Conservation (phyloP, 2,888 invertebrate genomes). For the Rhogogaster chlorosoma region DNA sequence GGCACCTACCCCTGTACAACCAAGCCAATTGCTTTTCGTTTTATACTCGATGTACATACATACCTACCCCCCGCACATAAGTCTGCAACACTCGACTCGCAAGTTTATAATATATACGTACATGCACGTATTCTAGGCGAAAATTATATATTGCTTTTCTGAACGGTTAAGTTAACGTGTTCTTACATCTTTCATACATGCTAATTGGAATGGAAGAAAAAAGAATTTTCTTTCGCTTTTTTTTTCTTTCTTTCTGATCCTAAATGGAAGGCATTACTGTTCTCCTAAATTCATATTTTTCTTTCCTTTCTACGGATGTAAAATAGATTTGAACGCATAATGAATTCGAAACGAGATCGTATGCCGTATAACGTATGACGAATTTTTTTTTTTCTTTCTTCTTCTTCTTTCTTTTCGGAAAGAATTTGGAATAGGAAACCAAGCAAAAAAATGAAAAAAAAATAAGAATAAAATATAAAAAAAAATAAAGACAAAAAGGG, state of each 20-base stretch:
- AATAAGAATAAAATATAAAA: constrained; percentile 30
- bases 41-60: constrained; percentile 30
- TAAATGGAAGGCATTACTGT: neutral
- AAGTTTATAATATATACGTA: neutral
- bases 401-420: neutral
- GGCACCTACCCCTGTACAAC: neutral
- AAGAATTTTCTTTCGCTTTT: too few species aligned
- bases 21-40: constrained; percentile 31
- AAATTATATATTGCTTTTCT: neutral
- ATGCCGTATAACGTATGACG: neutral
- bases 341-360: constrained; percentile 14
- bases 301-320: neutral
- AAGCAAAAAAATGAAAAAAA: neutral
- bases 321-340: neutral
- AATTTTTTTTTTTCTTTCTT: constrained; percentile 21
- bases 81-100: neutral
- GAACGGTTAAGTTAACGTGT: neutral
- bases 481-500: constrained; percentile 33
- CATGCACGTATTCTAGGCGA: neutral
- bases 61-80: neutral
- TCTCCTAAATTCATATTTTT: neutral
- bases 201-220: neutral
- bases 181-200: neutral
- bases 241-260: neutral
- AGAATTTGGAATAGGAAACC: neutral